Conservation (phyloP, 2,113 vertebrate genomes). For the Nothocercus nigrocapillus region DNA sequence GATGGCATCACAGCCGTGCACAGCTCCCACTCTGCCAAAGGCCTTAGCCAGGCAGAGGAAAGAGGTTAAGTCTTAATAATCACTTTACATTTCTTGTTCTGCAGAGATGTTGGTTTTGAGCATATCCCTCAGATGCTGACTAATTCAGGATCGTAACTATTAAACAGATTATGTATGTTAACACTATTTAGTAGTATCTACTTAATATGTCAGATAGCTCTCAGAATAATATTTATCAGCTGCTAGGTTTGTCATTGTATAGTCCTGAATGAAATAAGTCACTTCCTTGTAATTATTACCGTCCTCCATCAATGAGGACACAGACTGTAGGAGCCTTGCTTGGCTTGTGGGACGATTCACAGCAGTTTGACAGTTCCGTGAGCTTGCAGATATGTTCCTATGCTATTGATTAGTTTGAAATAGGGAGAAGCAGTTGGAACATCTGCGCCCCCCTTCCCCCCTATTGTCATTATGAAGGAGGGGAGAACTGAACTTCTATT, state of each 20-base stretch:
- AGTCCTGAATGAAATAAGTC: background rate
- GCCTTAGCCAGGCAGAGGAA: background rate
- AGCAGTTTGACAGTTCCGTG: background rate
- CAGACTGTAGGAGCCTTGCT: background rate
- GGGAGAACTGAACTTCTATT: background rate
- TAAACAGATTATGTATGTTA: background rate
- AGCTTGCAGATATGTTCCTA: background rate
- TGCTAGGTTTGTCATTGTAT: background rate
- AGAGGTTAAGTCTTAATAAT: background rate
- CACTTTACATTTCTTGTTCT: background rate
- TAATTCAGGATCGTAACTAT: background rate
- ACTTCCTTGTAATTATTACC: fast-evolving
- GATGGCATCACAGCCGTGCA: background rate
- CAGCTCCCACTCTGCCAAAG: background rate
- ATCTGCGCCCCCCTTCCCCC: background rate
- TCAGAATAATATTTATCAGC: background rate
- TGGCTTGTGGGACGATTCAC: background rate
- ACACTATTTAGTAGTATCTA: background rate
- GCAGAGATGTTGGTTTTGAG: too few species aligned
- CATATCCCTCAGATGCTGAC: background rate
- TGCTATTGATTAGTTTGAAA: background rate
- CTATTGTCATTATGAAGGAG: background rate
- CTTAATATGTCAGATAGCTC: background rate
- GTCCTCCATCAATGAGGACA: fast-evolving
- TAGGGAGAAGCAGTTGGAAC: background rate